These are phyloP conservation scores for Cygnus buccinator DNA, from an alignment of 2,113 vertebrate species.

Conservation along the genomic window DNA sequence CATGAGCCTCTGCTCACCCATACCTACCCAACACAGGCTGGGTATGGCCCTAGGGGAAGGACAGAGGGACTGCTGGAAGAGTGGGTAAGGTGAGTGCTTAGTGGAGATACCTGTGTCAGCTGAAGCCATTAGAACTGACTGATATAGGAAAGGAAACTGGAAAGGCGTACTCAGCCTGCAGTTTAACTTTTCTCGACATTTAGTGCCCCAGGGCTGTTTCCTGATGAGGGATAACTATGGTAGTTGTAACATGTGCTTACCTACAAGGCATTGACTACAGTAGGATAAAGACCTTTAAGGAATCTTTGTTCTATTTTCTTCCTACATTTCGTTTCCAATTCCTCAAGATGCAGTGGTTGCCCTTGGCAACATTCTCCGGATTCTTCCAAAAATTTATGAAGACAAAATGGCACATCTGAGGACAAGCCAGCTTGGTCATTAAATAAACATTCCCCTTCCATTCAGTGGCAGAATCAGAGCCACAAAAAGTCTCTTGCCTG, in stretches of 20 bases:
- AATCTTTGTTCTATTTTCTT: conserved; percentile 24
- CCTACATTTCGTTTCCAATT: neutral
- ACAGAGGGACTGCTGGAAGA: neutral
- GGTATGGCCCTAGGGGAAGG: neutral
- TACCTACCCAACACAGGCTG: neutral
- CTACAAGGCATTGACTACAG: neutral
- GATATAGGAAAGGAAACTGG: neutral
- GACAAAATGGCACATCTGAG: conserved; percentile 16
- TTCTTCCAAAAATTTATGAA: conserved; percentile 16
- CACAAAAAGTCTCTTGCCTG: neutral
- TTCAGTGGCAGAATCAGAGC: neutral
- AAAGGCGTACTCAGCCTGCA: neutral
- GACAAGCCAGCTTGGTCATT: neutral
- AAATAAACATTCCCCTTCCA: neutral
- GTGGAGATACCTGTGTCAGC: neutral
- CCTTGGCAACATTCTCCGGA: conserved; percentile 4
- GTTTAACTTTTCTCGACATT: neutral
- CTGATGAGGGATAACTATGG: neutral
- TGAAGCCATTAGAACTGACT: neutral
- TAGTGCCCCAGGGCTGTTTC: neutral
- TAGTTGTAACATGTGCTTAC: neutral
- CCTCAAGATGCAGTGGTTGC: conserved; percentile 31
- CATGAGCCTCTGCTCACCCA: rapidly evolving
- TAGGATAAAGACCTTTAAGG: neutral
- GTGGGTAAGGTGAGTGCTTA: neutral